These are phyloP conservation scores for Ariopsis seemanni DNA, from an alignment of 2,113 vertebrate species.

Conservation along the genomic window DNA sequence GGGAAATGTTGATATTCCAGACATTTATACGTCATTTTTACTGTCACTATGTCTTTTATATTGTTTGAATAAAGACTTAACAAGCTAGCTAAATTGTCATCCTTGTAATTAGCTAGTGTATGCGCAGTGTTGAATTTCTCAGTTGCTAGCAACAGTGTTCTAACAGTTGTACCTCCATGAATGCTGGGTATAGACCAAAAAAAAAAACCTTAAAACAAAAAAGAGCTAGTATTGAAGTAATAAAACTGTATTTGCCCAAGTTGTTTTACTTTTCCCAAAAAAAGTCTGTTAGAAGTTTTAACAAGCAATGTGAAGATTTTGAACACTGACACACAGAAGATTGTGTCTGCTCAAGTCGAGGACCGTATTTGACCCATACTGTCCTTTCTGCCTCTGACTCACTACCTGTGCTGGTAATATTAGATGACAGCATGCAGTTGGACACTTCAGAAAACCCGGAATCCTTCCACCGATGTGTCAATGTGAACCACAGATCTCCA, in stretches of 20 bases:
- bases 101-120: not conserved
- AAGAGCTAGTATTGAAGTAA: not conserved
- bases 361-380: not conserved
- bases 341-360: not conserved
- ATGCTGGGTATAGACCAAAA: not conserved
- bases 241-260: not conserved
- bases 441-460: not conserved
- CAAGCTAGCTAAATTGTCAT: not conserved
- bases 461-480: slow-evolving; percentile 25
- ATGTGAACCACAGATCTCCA: slow-evolving; percentile 24
- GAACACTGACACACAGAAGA: not conserved
- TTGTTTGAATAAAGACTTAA: not conserved
- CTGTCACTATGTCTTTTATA: not conserved
- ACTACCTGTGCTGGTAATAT: slow-evolving; percentile 31
- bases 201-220: not conserved
- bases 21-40: not conserved
- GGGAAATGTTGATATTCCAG: not conserved
- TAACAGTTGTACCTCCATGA: not conserved
- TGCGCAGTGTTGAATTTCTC: not conserved
- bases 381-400: not conserved
- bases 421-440: slow-evolving; percentile 11
- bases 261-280: not conserved
- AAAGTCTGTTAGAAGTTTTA: slow-evolving; percentile 8
- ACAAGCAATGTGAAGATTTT: slow-evolving; percentile 21
- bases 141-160: not conserved